phyloP scores from a whole-genome alignment of 2,888 invertebrate species.

The Sepiola atlantica region DNA sequence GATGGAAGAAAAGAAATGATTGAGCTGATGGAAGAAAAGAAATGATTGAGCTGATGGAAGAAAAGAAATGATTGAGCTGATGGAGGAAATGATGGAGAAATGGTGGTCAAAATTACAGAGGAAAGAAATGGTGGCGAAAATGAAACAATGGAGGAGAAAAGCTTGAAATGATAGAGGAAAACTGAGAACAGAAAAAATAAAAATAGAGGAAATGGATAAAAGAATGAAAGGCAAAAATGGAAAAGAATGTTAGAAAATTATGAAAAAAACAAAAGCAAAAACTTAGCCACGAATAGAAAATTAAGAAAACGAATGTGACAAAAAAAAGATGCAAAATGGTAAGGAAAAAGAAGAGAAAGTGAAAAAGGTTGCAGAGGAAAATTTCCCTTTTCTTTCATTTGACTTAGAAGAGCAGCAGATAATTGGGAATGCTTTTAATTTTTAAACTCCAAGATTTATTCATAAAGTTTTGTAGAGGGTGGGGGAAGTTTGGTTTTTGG shows the following conservation, averaged over 20 bases:
- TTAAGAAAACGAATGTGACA: neutral
- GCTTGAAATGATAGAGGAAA: too few species aligned
- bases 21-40: too few species aligned
- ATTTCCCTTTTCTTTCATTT: neutral
- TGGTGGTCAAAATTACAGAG: too few species aligned
- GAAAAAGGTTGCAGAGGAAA: neutral
- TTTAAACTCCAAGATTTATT: slow-evolving; percentile 32
- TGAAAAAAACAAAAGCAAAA: neutral
- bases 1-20: too few species aligned
- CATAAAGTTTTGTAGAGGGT: neutral
- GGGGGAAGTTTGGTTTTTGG: neutral
- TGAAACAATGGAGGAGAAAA: too few species aligned
- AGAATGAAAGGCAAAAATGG: too few species aligned
- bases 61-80: too few species aligned
- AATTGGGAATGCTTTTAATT: slow-evolving; percentile 32
- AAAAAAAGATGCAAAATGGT: neutral
- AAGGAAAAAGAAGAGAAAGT: neutral
- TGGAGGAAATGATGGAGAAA: too few species aligned
- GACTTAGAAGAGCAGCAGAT: neutral
- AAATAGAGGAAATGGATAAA: neutral
- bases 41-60: too few species aligned
- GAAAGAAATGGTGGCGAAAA: too few species aligned
- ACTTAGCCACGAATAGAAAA: neutral
- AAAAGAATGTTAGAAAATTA: neutral
- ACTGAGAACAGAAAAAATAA: neutral